Evolutionary conservation across 2,888 invertebrate genomes (phyloP), one percentile per base, ranked within the genome.

Genomic region (Aspidiotus rigidus): DNA sequence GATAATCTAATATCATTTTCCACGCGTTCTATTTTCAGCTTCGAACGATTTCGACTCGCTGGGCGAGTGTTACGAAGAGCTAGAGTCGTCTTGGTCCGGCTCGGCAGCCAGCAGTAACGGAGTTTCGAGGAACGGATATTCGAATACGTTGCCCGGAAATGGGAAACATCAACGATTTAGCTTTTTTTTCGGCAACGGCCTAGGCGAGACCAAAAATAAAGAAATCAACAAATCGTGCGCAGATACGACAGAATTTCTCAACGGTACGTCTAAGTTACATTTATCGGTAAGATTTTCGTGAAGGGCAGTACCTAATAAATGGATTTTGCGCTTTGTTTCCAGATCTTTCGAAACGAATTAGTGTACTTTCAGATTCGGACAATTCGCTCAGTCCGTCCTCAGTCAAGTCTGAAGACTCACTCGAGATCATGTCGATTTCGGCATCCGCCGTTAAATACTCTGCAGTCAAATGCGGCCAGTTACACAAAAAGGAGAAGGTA

Each of bases 401-500:
- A 64, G 69, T 44, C 41, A 69, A 56, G 64, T 70, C 62, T 28
- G 71, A 69, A 61, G 70, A 62, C 66, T 70, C 15, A 62, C 40
- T 63, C 66, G 71, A 66, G 39, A 69, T 72, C n/a, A 60, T 72
- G 28, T 70, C 69, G 55, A 71, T 72, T 53, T 70, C 72, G 3
- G 72, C 71, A 15, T 70, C 71, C 17, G 67, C 72, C 13, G 67
- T 72, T 11, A 71, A 70, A 28, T 72, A 72, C 54, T 71, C 71
- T 39, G 72, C 74, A 11, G 61, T 71, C 54, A 76, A 76, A 70
- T 74, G 73, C 71, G 76, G 76, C 1, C 71, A 72, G 1, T 73
- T 76, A 13, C 71, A 72, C 55, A 71, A 74, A n/a, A 73, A 74
- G 59, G 74, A 75, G 71, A 74, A 73, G 64, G 73, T 75, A 62